Percentiles rank a stretch among this genome's conserved stretches.
Evolutionary conservation across 1,140 invertebrate species (phyloP).

Genomic region (Acyrthosiphon pisum): DNA sequence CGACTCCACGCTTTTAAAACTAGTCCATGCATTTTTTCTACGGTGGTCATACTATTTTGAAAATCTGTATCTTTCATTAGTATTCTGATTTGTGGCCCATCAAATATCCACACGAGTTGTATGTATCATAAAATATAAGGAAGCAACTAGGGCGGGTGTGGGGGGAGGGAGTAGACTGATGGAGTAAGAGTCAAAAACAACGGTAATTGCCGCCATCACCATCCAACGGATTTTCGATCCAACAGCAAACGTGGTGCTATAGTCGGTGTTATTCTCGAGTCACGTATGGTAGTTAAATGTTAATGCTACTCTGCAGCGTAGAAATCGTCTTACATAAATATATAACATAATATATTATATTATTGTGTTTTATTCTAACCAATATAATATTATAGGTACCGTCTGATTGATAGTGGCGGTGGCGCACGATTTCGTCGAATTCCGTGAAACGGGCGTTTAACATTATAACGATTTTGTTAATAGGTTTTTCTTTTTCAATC

Average conservation of each 20-base stretch:
- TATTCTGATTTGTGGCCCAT: too few relatives aligned
- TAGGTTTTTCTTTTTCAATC: not conserved
- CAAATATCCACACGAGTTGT: not conserved
- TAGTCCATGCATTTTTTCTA: too few relatives aligned
- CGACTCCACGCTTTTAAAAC: too few relatives aligned
- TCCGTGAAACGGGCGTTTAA: not conserved
- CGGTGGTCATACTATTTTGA: too few relatives aligned
- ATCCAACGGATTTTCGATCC: not conserved
- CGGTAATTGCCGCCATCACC: not conserved
- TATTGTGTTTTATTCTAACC: not conserved
- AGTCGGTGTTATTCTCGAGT: not conserved
- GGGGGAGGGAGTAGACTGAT: not conserved
- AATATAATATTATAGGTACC: not conserved
- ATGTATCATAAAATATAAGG: not conserved
- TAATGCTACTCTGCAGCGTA: not conserved
- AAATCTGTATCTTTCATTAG: too few relatives aligned
- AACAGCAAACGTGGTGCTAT: not conserved
- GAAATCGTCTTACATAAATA: not conserved
- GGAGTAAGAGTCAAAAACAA: not conserved
- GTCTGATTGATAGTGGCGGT: not conserved
- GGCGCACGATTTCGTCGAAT: not conserved
- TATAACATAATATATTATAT: not conserved
- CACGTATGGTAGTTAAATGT: conserved; percentile 13
- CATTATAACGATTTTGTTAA: not conserved
- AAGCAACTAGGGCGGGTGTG: not conserved